A percentile compares a stretch with the other conserved stretches of the same genome.
Evolutionary conservation across 2,113 vertebrate genomes (phyloP).

Genomic region (Corythaixoides concolor): DNA sequence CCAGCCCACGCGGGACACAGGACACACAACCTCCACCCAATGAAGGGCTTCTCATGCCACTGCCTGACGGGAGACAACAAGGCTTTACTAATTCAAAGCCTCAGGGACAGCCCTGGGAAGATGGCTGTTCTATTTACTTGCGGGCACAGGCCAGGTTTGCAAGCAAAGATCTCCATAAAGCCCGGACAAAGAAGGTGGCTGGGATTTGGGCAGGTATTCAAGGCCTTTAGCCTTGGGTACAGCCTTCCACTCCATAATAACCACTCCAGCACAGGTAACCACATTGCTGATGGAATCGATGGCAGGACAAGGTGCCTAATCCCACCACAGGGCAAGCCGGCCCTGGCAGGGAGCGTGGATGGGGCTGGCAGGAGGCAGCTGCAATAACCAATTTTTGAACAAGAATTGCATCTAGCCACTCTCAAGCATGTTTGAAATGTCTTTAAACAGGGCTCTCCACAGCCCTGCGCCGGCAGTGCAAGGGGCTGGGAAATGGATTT

Average conservation of each 20-base stretch:
- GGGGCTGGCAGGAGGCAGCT: not conserved
- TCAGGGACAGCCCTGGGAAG: not conserved
- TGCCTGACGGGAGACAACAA: not conserved
- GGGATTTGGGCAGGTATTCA: not conserved
- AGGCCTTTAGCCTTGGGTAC: not conserved
- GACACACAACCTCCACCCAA: not conserved
- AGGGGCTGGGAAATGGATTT: not conserved
- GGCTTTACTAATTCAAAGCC: not conserved
- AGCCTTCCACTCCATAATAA: not conserved
- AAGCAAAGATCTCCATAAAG: not conserved
- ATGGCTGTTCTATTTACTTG: not conserved
- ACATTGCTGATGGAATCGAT: not conserved
- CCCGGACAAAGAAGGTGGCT: not conserved
- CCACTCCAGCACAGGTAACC: not conserved
- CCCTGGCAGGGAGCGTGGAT: fast-evolving
- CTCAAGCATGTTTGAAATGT: not conserved
- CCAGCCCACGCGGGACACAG: not conserved
- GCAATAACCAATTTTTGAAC: not conserved
- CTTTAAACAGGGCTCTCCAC: not conserved
- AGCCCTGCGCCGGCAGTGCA: not conserved
- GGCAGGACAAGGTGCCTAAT: not conserved
- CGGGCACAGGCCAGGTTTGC: not conserved
- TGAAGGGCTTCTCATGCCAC: not conserved
- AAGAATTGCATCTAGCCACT: not conserved
- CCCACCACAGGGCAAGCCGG: not conserved